These are phyloP conservation scores for Ciconia nigra DNA, from an alignment of 2,797 vertebrate genomes.

Conservation along the genomic window DNA sequence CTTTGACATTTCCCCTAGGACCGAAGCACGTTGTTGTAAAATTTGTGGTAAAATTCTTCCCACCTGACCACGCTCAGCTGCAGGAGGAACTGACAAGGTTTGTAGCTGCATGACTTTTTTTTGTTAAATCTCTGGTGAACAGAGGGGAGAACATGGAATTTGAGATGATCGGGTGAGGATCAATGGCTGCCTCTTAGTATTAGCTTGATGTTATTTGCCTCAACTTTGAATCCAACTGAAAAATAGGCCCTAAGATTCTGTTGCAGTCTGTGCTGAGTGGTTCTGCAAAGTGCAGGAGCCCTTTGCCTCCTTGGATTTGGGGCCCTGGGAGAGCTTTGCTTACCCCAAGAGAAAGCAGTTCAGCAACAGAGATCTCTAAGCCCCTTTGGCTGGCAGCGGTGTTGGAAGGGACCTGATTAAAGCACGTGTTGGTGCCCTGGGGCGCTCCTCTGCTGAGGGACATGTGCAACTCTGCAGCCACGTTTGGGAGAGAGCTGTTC, in stretches of 20 bases:
- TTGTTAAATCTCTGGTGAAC: background rate
- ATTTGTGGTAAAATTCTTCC: conserved; percentile 98
- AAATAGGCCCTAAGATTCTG: background rate
- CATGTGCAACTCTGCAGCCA: accelerated
- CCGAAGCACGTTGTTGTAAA: conserved; percentile 89
- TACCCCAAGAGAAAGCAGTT: background rate
- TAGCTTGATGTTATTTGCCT: background rate
- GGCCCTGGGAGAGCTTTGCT: background rate
- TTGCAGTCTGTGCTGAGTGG: background rate
- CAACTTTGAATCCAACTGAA: background rate
- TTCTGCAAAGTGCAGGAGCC: background rate
- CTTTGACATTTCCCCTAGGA: conserved; percentile 71
- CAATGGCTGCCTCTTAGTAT: background rate
- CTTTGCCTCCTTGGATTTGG: background rate
- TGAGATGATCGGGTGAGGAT: background rate
- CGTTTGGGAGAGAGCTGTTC: background rate
- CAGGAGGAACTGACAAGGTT: conserved; percentile 96
- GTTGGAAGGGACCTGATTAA: background rate
- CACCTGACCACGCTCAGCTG: conserved; percentile 91
- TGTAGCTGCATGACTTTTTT: conserved; percentile 24
- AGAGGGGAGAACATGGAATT: background rate
- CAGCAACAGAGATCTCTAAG: background rate
- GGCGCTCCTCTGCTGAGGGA: background rate
- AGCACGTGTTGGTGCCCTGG: background rate
- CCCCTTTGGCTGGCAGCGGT: background rate